Conservation (phyloP, 2,113 vertebrate genomes). For the Sander lucioperca region DNA sequence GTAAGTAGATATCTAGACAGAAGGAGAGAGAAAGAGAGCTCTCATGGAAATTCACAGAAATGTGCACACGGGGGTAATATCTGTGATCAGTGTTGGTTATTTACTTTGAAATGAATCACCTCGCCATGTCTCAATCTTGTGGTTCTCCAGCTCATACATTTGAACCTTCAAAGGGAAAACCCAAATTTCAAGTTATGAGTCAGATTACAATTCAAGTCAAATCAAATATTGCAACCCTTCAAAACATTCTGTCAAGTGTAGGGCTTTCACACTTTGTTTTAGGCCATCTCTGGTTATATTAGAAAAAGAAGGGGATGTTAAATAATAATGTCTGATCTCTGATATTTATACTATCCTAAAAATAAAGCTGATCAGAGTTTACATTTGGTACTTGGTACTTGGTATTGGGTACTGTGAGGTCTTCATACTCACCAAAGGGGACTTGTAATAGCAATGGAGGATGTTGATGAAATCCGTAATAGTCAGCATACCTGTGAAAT, state of each 20-base stretch:
- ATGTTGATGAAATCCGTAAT: conserved; percentile 99
- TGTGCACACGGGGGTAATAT: background rate
- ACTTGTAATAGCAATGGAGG: conserved; percentile 95
- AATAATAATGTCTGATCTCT: background rate
- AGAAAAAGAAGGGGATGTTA: background rate
- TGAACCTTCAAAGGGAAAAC: conserved; percentile 88
- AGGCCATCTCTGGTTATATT: background rate
- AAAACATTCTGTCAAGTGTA: background rate
- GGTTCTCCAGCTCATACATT: conserved; percentile 95
- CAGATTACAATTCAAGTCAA: background rate
- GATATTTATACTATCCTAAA: background rate
- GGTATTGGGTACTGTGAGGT: too few species aligned
- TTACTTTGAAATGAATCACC: conserved; percentile 88
- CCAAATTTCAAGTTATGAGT: background rate
- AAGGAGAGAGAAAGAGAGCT: conserved; percentile 42
- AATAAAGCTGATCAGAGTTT: background rate
- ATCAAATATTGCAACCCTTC: background rate
- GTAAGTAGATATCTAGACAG: conserved; percentile 91
- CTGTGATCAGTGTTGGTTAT: conserved; percentile 26
- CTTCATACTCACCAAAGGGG: conserved; percentile 90
- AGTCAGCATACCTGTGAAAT: conserved; percentile 93
- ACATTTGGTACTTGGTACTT: too few species aligned
- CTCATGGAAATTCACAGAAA: background rate
- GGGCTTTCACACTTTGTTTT: background rate
- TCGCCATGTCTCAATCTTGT: conserved; percentile 99